A percentile compares a stretch with the other conserved stretches of the same genome.
Evolutionary conservation across 2,797 vertebrate genomes (phyloP).

Genomic region (Argya squamiceps): DNA sequence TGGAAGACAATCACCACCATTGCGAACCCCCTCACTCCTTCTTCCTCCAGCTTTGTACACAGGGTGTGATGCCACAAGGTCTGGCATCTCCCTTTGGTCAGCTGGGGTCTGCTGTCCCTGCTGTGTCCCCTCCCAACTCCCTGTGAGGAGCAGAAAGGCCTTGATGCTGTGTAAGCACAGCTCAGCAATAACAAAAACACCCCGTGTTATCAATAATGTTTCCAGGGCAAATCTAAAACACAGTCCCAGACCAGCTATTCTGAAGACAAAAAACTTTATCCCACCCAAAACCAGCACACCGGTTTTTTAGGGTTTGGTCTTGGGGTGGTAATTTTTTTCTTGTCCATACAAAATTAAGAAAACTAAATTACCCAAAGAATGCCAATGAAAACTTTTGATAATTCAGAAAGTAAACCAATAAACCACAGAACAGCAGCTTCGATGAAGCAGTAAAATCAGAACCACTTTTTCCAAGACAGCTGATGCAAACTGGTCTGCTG

Average conservation of each 20-base stretch:
- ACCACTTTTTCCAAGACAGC: background rate
- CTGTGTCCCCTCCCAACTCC: background rate
- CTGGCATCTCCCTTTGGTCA: background rate
- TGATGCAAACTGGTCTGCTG: background rate
- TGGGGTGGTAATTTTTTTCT: background rate
- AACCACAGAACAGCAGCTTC: background rate
- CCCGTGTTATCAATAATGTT: background rate
- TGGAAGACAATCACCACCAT: background rate
- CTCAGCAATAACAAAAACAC: background rate
- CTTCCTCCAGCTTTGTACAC: background rate
- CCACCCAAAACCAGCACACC: background rate
- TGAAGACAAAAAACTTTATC: background rate
- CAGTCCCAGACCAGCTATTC: background rate
- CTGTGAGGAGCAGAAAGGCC: background rate
- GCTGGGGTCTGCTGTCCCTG: background rate
- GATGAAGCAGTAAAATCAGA: background rate
- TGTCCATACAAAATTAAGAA: background rate
- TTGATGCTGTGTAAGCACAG: background rate
- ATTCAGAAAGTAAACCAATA: background rate
- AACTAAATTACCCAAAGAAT: background rate
- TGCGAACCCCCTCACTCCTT: fast-evolving
- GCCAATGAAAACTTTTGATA: background rate
- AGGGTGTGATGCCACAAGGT: fast-evolving
- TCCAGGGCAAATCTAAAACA: background rate
- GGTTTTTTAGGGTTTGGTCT: background rate